Evolutionary conservation across 2,888 invertebrate genomes (phyloP).

Genomic region (Colostygia pectinataria): DNA sequence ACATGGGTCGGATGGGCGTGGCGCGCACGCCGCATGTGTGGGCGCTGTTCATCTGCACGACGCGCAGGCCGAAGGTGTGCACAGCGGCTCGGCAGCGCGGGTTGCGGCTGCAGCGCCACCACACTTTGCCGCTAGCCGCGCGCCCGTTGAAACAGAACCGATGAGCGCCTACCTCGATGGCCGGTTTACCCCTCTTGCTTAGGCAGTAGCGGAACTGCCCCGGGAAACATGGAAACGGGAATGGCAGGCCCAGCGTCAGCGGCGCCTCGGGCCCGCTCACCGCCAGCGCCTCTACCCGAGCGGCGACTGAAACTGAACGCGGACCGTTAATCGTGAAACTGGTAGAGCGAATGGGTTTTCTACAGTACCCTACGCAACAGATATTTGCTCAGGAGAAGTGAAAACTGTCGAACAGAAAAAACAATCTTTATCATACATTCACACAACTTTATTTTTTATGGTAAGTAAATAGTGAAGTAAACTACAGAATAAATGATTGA

Average conservation of each 20-base stretch:
- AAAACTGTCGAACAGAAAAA: conserved; percentile 2
- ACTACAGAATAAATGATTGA: no score
- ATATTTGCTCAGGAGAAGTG: no score
- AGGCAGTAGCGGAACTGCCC: conserved; percentile 78
- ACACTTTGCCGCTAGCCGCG: conserved; percentile 77
- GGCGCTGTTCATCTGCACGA: conserved; percentile 79
- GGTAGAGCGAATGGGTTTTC: not conserved
- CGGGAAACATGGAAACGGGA: conserved; percentile 76
- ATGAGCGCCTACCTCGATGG: conserved; percentile 77
- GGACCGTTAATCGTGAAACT: conserved; percentile 43
- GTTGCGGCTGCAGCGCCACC: conserved; percentile 79
- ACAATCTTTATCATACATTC: not conserved
- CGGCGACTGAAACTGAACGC: conserved; percentile 68
- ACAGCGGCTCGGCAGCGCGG: conserved; percentile 77
- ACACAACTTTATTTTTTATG: conserved; percentile 3
- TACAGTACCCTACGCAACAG: not conserved
- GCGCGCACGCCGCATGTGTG: conserved; percentile 78
- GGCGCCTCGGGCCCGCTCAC: conserved; percentile 47
- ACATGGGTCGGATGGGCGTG: conserved; percentile 75
- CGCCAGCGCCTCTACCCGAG: conserved; percentile 25
- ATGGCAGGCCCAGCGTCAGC: conserved; percentile 72
- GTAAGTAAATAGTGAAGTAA: no score
- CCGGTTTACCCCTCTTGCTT: conserved; percentile 76
- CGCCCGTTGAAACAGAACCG: conserved; percentile 78
- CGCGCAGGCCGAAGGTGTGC: conserved; percentile 74